Conservation (phyloP, 2,113 vertebrate species). For the Poeciliopsis retropinna region DNA sequence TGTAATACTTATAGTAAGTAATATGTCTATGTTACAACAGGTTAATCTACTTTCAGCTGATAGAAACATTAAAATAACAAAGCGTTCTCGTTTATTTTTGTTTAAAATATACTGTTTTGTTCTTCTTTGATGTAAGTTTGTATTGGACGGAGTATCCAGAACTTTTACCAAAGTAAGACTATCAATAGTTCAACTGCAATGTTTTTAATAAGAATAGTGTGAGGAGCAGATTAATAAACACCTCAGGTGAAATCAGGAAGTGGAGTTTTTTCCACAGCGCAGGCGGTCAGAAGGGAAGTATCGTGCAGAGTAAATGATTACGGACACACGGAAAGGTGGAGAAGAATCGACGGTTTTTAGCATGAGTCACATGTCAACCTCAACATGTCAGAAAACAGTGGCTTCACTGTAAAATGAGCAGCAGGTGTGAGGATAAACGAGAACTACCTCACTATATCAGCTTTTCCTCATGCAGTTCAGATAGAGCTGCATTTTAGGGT, state of each 20-base stretch:
- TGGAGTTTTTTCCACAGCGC: constrained; percentile 25
- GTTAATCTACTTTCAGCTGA: too few relatives aligned
- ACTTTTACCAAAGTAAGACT: too few relatives aligned
- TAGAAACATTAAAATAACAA: too few relatives aligned
- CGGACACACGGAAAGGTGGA: background rate
- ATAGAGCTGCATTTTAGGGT: background rate
- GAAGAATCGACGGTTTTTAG: background rate
- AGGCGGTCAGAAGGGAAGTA: constrained; percentile 48
- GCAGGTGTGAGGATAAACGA: constrained; percentile 1
- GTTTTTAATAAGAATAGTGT: background rate
- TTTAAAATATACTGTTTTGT: too few relatives aligned
- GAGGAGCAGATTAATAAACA: background rate
- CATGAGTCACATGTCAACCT: background rate
- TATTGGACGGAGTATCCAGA: too few relatives aligned
- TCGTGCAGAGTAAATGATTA: constrained; percentile 46
- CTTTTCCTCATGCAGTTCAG: background rate
- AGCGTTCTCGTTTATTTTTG: too few relatives aligned
- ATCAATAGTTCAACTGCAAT: too few relatives aligned
- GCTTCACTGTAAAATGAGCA: background rate
- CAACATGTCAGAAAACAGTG: background rate
- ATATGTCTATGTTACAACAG: too few relatives aligned
- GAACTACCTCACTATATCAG: background rate
- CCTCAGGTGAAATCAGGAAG: constrained; percentile 56
- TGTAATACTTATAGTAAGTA: too few relatives aligned
- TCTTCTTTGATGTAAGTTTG: too few relatives aligned